These are phyloP conservation scores for Caenorhabditis angaria DNA, from an alignment of 2,888 invertebrate genomes.

Conservation along the genomic window DNA sequence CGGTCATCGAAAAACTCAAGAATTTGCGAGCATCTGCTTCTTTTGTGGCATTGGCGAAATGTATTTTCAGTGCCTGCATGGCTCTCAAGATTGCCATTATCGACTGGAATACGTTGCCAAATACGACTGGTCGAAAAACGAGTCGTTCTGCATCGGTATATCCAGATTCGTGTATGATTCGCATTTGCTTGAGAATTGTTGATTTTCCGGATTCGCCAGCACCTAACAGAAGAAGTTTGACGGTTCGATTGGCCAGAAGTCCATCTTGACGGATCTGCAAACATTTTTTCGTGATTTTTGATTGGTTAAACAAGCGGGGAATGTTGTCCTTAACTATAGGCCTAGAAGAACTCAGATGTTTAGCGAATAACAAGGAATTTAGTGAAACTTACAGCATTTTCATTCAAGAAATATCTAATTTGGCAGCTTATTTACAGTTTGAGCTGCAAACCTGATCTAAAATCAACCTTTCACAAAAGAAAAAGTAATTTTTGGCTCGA, in stretches of 20 bases:
- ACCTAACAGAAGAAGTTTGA: not conserved
- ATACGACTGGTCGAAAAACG: not conserved
- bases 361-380: too few species aligned
- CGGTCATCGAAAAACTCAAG: conserved; percentile 17
- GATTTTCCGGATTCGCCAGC: conserved; percentile 11
- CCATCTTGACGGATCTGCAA: not conserved
- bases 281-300: not conserved
- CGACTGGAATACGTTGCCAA: conserved; percentile 16
- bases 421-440: too few species aligned
- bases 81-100: conserved; percentile 24
- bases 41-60: conserved; percentile 11
- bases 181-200: conserved; percentile 3
- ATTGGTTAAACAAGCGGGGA: not conserved
- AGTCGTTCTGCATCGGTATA: not conserved
- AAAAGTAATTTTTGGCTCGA: too few species aligned
- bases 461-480: too few species aligned
- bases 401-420: too few species aligned
- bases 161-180: not conserved
- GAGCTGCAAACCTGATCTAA: too few species aligned
- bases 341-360: too few species aligned
- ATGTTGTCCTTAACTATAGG: too few species aligned
- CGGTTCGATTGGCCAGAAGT: not conserved
- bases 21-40: conserved; percentile 24
- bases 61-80: conserved; percentile 25
- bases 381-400: too few species aligned